Conservation (phyloP, 2,797 vertebrate species). For the Limnodromus scolopaceus region DNA sequence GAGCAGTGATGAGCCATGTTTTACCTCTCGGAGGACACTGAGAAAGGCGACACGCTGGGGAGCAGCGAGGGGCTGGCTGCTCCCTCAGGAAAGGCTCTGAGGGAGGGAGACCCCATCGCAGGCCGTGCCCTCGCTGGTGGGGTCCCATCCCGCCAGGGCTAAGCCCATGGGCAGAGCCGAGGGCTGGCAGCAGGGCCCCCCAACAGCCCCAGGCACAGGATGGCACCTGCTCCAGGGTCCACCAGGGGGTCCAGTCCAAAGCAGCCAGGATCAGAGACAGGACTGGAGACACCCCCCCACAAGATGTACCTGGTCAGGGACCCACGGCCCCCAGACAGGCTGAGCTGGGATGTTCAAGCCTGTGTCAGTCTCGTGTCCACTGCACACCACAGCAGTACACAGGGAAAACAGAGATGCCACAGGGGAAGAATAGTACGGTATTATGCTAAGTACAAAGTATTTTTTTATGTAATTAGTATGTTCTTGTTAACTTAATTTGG, state of each 20-base stretch:
- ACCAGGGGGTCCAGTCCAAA: accelerated
- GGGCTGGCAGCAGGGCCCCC: neutral
- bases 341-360: no score
- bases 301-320: accelerated
- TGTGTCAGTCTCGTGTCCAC: accelerated
- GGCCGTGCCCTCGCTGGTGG: accelerated
- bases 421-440: neutral
- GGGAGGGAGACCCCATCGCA: accelerated
- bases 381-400: accelerated
- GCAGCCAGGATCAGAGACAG: neutral
- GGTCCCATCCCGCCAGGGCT: accelerated
- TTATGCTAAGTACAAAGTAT: neutral
- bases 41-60: accelerated
- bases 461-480: neutral
- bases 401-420: neutral
- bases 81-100: neutral
- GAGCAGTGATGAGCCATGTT: neutral
- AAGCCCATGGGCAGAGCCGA: accelerated
- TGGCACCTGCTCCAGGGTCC: neutral
- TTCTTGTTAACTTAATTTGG: neutral
- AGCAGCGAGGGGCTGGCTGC: neutral
- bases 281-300: neutral
- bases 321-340: accelerated
- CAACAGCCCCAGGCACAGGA: accelerated
- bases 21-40: neutral